phyloP scores from a whole-genome alignment of 1,140 invertebrate species.

The Nasonia vitripennis region DNA sequence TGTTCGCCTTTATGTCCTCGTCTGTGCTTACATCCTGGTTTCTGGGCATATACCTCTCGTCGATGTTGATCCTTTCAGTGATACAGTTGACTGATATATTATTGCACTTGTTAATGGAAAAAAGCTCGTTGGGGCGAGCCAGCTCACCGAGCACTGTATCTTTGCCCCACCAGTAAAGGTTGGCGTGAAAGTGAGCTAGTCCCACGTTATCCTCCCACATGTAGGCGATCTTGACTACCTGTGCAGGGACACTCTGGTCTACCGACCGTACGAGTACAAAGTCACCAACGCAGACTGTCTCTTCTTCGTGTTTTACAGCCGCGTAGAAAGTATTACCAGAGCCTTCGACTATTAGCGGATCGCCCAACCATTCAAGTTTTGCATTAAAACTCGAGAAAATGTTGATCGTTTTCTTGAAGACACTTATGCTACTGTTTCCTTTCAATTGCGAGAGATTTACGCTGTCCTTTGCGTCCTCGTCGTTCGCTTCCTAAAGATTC shows the following conservation, averaged over 20 bases:
- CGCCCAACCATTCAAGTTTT: conserved; percentile 78
- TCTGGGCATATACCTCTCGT: conserved; percentile 66
- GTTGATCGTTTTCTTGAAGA: conserved; percentile 11
- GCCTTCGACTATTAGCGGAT: conserved; percentile 66
- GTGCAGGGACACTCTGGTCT: conserved; percentile 77
- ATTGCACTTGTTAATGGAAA: conserved; percentile 85
- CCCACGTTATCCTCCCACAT: conserved; percentile 72
- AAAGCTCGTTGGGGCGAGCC: conserved; percentile 85
- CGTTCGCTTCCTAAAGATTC: conserved; percentile 30
- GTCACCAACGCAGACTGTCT: conserved; percentile 73
- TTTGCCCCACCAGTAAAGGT: conserved; percentile 77
- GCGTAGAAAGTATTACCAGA: conserved; percentile 58
- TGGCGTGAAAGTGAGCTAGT: conserved; percentile 69
- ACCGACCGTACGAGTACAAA: conserved; percentile 84
- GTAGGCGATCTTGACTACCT: conserved; percentile 82
- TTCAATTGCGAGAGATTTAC: background rate
- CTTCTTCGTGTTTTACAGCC: conserved; percentile 55
- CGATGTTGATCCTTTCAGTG: conserved; percentile 72
- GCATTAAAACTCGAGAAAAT: conserved; percentile 57
- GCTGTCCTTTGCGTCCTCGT: conserved; percentile 4
- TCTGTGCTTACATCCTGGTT: background rate
- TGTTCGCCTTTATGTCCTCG: background rate
- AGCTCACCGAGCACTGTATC: conserved; percentile 89
- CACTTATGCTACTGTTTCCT: background rate
- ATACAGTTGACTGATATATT: conserved; percentile 80